Evolutionary conservation across 2,888 invertebrate species (phyloP).

Genomic region (Gari tellinella): DNA sequence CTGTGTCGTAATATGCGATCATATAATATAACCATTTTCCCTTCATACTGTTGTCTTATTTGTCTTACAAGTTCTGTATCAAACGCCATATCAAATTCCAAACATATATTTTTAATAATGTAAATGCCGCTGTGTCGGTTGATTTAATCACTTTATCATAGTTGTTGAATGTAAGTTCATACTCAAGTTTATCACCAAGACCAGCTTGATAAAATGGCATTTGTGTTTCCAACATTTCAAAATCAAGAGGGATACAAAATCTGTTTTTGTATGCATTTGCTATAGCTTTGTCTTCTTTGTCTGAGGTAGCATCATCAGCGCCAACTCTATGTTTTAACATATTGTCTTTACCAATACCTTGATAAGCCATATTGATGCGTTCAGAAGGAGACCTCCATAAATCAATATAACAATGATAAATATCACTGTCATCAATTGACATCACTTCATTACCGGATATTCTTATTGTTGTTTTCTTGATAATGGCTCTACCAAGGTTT

Average conservation of each 20-base stretch:
- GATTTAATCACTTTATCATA: slow-evolving; percentile 36
- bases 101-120: slow-evolving; percentile 49
- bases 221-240: slow-evolving; percentile 38
- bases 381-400: slow-evolving; percentile 33
- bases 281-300: slow-evolving; percentile 44
- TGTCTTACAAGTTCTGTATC: slow-evolving; percentile 39
- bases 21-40: slow-evolving; percentile 40
- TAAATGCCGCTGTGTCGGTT: slow-evolving; percentile 37
- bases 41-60: slow-evolving; percentile 36
- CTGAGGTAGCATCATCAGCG: slow-evolving; percentile 27
- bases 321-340: slow-evolving; percentile 47
- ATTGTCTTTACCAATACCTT: slow-evolving; percentile 47
- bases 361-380: slow-evolving; percentile 41
- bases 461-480: slow-evolving; percentile 52
- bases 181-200: slow-evolving; percentile 48
- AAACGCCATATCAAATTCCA: slow-evolving; percentile 57
- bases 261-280: slow-evolving; percentile 49
- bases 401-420: slow-evolving; percentile 48
- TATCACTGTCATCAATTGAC: slow-evolving; percentile 51
- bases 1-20: slow-evolving; percentile 55
- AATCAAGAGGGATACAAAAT: slow-evolving; percentile 46
- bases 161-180: slow-evolving; percentile 36
- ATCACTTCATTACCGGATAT: slow-evolving; percentile 55
- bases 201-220: slow-evolving; percentile 54
- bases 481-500: slow-evolving; percentile 53